A percentile compares a stretch with the other conserved stretches of the same genome.
Conservation (phyloP, 2,888 invertebrate species). For the Pachliopta kotzebuea region DNA sequence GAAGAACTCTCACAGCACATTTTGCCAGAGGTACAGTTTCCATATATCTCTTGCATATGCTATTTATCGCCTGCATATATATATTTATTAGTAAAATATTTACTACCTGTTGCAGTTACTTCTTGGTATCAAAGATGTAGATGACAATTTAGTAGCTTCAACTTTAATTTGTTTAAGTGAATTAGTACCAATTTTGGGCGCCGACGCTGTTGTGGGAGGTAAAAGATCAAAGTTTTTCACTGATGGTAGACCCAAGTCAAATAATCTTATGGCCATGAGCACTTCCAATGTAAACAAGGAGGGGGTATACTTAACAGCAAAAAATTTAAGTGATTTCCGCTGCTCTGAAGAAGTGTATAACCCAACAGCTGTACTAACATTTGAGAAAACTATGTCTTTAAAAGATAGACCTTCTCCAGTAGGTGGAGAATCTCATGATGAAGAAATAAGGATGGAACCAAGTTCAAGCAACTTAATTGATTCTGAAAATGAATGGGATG, state of each 20-base stretch:
- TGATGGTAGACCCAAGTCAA: conserved; percentile 89
- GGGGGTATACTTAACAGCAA: conserved; percentile 40
- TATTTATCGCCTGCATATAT: not conserved
- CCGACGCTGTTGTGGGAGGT: conserved; percentile 92
- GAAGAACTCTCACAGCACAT: conserved; percentile 88
- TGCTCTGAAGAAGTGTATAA: conserved; percentile 57
- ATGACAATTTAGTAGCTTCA: conserved; percentile 89
- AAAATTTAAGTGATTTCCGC: conserved; percentile 55
- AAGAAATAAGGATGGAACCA: conserved; percentile 52
- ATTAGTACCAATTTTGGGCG: conserved; percentile 91
- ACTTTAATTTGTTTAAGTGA: conserved; percentile 91
- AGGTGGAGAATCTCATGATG: conserved; percentile 86
- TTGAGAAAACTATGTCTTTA: conserved; percentile 69
- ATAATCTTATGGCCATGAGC: conserved; percentile 38
- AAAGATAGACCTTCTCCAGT: conserved; percentile 90
- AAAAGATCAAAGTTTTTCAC: conserved; percentile 90
- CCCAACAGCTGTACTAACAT: conserved; percentile 45
- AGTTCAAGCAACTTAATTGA: conserved; percentile 63
- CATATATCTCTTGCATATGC: not conserved
- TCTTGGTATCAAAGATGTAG: conserved; percentile 92
- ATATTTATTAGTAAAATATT: conserved; percentile 22
- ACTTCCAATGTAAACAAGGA: conserved; percentile 37
- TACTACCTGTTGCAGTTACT: conserved; percentile 81
- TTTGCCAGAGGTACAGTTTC: conserved; percentile 86
- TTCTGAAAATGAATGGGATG: conserved; percentile 89